Evolutionary conservation across 2,888 invertebrate species (phyloP).

Genomic region (Cerceris ruficornis): DNA sequence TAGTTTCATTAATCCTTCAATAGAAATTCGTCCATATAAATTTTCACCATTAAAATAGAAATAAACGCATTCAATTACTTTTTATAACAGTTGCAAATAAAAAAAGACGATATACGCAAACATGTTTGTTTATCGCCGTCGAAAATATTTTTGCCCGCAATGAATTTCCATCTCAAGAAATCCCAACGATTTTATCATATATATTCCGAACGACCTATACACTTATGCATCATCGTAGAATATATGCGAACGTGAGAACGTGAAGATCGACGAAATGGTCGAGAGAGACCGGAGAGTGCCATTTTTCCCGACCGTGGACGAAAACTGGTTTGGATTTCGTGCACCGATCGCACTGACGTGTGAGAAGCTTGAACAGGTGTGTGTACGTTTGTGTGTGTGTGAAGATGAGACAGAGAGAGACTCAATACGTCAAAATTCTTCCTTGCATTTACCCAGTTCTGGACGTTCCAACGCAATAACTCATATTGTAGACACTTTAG

Average conservation of each 20-base stretch:
- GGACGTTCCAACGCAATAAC: too few species aligned
- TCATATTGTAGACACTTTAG: too few species aligned
- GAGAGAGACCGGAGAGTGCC: slow-evolving; percentile 28
- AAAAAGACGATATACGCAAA: neutral
- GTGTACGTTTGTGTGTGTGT: neutral
- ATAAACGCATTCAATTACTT: too few species aligned
- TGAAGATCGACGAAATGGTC: slow-evolving; percentile 38
- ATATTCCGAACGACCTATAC: slow-evolving; percentile 10
- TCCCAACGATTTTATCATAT: neutral
- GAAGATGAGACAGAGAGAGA: too few species aligned
- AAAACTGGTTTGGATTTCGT: slow-evolving; percentile 61
- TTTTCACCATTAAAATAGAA: too few species aligned
- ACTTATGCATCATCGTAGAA: neutral
- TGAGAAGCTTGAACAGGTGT: slow-evolving; percentile 36
- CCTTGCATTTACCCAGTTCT: too few species aligned
- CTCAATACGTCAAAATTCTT: too few species aligned
- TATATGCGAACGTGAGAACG: slow-evolving; percentile 14
- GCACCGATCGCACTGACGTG: slow-evolving; percentile 26
- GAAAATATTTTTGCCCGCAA: neutral
- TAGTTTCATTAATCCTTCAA: too few species aligned
- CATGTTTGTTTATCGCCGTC: neutral
- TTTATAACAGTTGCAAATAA: neutral
- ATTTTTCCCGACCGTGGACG: slow-evolving; percentile 41
- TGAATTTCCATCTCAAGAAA: neutral
- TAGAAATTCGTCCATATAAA: too few species aligned